Base-by-base conservation (phyloP, 1,140 invertebrate genomes). In the Telenomus remus region DNA sequence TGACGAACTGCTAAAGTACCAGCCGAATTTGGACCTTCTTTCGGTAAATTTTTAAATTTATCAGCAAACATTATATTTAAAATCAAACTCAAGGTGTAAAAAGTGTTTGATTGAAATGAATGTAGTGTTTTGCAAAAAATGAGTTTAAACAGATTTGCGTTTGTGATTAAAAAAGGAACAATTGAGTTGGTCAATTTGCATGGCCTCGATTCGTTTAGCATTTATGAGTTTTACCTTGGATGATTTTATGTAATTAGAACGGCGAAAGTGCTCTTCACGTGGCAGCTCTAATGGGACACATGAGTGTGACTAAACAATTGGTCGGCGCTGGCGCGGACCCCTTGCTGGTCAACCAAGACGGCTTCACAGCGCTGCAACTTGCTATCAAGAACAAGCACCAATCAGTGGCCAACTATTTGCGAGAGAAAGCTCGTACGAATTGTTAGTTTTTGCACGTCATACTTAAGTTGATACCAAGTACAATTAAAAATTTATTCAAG, bases 261-360 rank as follows among this genome's bases (percentile, higher is more conserved):
- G 96, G 96, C 1, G 95, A 97, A 88, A 93, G 92, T 80, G 94
- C 95, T 7, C 88, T 97, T 16, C 96, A 97, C 89, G 96, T 95
- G 33, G 95, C 96, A 10, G 94, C 94, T 35, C 91, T 97, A 87
- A 95, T 94, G 87, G 95, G 95, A 6, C 94, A 96, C 78, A 90
- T 96, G 84, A 89, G 92, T 4, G 93, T 96, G 14, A 93, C 93
- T 19, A 92, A 93, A 77, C 91, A 94, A 81, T 88, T 97, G 46
- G 89, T 96, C 5, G 90, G 91, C 59, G 93, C 91, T 64, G 93
- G 93, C 35, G 92, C 92, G 42, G 91, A 94, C 88, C 90, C 92
- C 33, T 86, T 86, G 50, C 82, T 93, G 16, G 89, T 90, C 78
- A 95, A 94, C 87, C 91, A 91, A 75, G 92, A 93, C 49, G 93